Evolutionary conservation across 2,797 vertebrate genomes (phyloP).

Genomic region (Huso huso): DNA sequence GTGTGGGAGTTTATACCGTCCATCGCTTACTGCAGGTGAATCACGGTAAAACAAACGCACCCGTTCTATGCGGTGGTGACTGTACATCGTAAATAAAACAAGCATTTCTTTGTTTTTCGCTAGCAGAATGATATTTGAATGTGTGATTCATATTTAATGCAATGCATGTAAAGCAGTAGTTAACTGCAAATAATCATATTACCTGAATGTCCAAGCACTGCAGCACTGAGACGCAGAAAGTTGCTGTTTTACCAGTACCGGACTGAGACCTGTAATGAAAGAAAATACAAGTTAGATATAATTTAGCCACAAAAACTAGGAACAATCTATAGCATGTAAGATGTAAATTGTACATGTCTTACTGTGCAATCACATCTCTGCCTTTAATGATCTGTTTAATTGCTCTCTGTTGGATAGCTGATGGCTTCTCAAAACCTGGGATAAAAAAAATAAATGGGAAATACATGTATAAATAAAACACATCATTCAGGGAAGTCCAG

Average conservation of each 20-base stretch:
- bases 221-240: conserved; percentile 89
- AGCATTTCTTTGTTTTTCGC: too few relatives aligned
- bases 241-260: conserved; percentile 93
- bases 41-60: too few relatives aligned
- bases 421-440: conserved; percentile 93
- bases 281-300: background rate
- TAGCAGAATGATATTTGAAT: too few relatives aligned
- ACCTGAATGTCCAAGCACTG: conserved; percentile 97
- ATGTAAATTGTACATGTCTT: conserved; percentile 36
- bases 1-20: too few relatives aligned
- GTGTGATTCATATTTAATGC: too few relatives aligned
- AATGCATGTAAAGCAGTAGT: background rate
- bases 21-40: too few relatives aligned
- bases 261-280: conserved; percentile 79
- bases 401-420: conserved; percentile 90
- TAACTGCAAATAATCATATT: conserved; percentile 11
- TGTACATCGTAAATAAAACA: too few relatives aligned
- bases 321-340: background rate
- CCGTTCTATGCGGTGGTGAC: too few relatives aligned
- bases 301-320: background rate
- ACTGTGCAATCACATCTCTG: conserved; percentile 94
- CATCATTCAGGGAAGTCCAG: background rate
- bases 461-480: background rate
- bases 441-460: background rate
- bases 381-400: conserved; percentile 98